These are phyloP conservation scores for Drosophila mulleri DNA, from an alignment of 2,888 invertebrate species.

Conservation along the genomic window DNA sequence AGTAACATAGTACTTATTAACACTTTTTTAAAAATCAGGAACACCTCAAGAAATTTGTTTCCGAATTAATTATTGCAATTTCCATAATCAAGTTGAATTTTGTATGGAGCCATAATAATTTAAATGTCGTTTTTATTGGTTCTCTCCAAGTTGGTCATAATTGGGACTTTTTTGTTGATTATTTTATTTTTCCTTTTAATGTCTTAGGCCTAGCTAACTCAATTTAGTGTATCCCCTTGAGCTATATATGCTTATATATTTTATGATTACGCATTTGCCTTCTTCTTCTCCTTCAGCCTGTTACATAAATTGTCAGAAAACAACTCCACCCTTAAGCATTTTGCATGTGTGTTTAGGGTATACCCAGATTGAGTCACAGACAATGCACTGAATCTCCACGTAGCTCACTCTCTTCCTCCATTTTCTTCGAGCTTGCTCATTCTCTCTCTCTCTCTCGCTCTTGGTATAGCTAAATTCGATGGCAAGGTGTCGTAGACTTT, in stretches of 20 bases:
- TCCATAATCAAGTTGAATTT: too few species aligned
- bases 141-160: too few species aligned
- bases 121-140: too few species aligned
- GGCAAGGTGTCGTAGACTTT: slow-evolving; percentile 32
- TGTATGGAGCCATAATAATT: too few species aligned
- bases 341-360: neutral
- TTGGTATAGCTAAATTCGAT: slow-evolving; percentile 18
- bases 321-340: neutral
- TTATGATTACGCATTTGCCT: neutral
- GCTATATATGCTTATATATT: neutral
- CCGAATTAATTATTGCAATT: too few species aligned
- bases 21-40: too few species aligned
- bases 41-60: too few species aligned
- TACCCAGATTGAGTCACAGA: slow-evolving; percentile 11
- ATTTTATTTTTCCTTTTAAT: too few species aligned
- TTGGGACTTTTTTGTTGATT: neutral
- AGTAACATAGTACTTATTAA: too few species aligned
- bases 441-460: neutral
- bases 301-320: neutral
- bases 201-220: neutral
- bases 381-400: slow-evolving; percentile 5
- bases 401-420: neutral
- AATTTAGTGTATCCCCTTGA: neutral
- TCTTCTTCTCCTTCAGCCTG: neutral
- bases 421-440: neutral